Base-by-base conservation (phyloP, 1,140 invertebrate genomes). In the Halyomorpha halys region DNA sequence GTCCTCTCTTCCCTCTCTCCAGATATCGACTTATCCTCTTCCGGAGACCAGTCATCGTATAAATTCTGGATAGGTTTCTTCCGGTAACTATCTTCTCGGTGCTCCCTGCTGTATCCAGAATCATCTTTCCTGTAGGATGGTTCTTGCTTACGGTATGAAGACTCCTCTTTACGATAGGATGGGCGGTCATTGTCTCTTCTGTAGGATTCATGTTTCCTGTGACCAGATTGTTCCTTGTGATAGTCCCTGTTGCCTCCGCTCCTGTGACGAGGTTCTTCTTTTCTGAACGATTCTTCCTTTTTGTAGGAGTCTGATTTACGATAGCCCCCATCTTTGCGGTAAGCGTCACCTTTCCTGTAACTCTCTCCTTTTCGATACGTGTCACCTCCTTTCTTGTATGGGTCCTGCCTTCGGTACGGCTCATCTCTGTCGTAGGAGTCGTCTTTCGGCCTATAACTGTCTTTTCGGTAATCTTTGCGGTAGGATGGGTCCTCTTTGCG, bases 1-100 rank as follows among this genome's bases (percentile, higher is more conserved):
- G 9, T 47, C 27, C 27, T 30, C 27, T 30, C 27, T 30, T 30
- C 27, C 27, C 27, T 30, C 14, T 21, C 30, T 9, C 47, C n/a
- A n/a, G 19, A 54, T 16, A 27, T 53, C n/a, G 51, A n/a, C 27
- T 64, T 54, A 34, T 64, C 63, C 16, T 54, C 56, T 44, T 47
- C 49, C 1, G 63, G 63, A 14, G 45, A 56, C 63, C 63, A 64
- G 44, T 64, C 56, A 54, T 64, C 63, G 18, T 44, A 64, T 6
- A 64, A 39, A 44, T 34, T 59, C n/a, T 27, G 19, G n/a, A 64
- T 64, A 3, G 63, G 56, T 45, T 47, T 59, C 47, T 49, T 60
- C 18, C 21, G 11, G 51, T 53, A 53, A 14, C 19, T 23, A n/a
- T 21, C 21, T 3, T 53, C 51, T n/a, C 11, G n/a, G 51, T n/a